Evolutionary conservation across 2,888 invertebrate genomes (phyloP), one percentile per base, ranked within the genome.

Genomic region (Luffia ferchaultella): DNA sequence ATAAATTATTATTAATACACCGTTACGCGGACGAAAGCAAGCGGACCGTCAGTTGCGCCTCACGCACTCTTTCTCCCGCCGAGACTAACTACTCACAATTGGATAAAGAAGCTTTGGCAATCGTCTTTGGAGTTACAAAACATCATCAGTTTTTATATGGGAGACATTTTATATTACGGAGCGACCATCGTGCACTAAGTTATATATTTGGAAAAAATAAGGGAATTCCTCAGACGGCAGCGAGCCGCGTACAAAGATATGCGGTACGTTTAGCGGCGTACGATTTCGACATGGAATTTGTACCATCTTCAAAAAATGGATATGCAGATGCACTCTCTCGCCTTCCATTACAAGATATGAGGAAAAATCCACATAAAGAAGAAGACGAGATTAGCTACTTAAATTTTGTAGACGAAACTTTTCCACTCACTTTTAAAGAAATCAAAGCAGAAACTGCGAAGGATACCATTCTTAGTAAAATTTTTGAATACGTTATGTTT

Each of bases 321-420:
- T 12, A 3, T 3, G 30, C 30, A 3, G 30, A 30, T 12, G 30
- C 30, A 12, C 30, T 12, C 5, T 30, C 30, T 30, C 30, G 30
- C 12, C 30, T 30, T 12, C 30, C 30, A 7, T 3, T 30, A 12
- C 30, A 7, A 3, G 30, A 30, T 7, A 12, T 3, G 30, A n/a
- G n/a, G n/a, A n/a, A n/a, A n/a, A n/a, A n/a, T n/a, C 53, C 50
- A 44, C 42, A n/a, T 9, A 16, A 3, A 3, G 17, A 42, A 42
- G 47, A 46, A 44, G 18, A n/a, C n/a, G n/a, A n/a, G n/a, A n/a
- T n/a, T n/a, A n/a, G 30, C 30, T 30, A 30, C 12, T 12, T 30
- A 30, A 30, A 30, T 30, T 30, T 7, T 30, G 30, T 30, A 3
- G 5, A 30, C 3, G 30, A 3, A 12, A 30, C 3, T 30, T 30